These are phyloP conservation scores for Cheiracanthium punctorium DNA, from an alignment of 2,888 invertebrate genomes.

Conservation along the genomic window DNA sequence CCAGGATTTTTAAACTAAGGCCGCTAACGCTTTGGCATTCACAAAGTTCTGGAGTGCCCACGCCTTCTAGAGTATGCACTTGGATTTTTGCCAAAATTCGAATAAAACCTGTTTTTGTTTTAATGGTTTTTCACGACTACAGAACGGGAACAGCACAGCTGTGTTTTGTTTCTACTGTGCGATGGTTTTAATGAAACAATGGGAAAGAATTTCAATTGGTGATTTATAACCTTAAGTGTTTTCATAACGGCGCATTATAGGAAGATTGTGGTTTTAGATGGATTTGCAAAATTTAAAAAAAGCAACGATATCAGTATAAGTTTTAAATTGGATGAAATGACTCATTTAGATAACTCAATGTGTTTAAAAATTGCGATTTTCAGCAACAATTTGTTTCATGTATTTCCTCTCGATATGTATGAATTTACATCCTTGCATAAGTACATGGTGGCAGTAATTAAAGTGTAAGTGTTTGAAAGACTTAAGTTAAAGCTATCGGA, in stretches of 20 bases:
- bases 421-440: no score
- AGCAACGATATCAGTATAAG: no score
- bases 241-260: background rate
- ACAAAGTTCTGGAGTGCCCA: background rate
- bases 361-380: no score
- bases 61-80: background rate
- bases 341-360: no score
- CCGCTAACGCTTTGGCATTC: background rate
- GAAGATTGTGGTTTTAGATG: no score
- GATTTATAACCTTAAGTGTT: background rate
- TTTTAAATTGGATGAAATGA: no score
- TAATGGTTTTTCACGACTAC: background rate
- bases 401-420: no score
- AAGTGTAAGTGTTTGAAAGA: no score
- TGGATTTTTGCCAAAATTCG: conserved; percentile 5
- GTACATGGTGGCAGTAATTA: no score
- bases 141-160: background rate
- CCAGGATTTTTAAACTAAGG: background rate
- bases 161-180: background rate
- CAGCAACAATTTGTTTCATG: no score
- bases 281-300: no score
- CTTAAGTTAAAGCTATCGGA: no score
- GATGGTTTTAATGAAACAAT: background rate
- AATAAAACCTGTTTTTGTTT: conserved; percentile 3
- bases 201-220: background rate